Conservation (phyloP, 2,113 vertebrate species). For the Phrynosoma blainvillii region DNA sequence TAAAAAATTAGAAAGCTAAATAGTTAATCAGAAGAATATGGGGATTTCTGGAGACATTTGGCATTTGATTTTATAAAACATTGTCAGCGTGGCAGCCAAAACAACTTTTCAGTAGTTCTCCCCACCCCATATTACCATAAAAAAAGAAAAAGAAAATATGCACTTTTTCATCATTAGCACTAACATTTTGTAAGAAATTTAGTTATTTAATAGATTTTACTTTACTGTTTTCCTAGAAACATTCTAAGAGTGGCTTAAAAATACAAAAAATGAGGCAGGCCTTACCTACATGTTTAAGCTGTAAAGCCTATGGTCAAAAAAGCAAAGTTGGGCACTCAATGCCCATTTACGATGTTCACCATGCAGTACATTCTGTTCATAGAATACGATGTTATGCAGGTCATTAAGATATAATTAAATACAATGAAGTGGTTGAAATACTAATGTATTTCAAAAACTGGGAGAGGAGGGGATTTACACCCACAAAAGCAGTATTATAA, state of each 20-base stretch:
- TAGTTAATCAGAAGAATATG: conserved; percentile 10
- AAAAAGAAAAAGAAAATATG: background rate
- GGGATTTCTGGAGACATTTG: conserved; percentile 32
- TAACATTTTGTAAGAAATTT: background rate
- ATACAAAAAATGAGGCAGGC: background rate
- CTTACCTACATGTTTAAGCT: too few species aligned
- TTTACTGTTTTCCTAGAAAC: background rate
- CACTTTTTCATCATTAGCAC: background rate
- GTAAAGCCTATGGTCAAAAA: too few species aligned
- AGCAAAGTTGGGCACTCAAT: too few species aligned
- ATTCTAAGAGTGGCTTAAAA: background rate
- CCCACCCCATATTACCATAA: background rate
- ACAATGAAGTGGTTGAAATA: too few species aligned
- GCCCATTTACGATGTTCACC: too few species aligned
- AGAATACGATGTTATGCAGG: too few species aligned
- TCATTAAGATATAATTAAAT: too few species aligned
- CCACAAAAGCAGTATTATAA: background rate
- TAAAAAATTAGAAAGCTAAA: conserved; percentile 47
- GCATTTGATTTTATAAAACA: conserved; percentile 33
- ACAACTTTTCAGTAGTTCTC: background rate
- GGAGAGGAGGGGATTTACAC: background rate
- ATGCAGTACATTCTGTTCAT: too few species aligned
- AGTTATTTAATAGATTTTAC: background rate
- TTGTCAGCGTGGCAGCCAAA: background rate
- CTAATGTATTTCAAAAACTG: background rate